Conservation (phyloP, 2,888 invertebrate species). For the Cyrtodaria siliqua region DNA sequence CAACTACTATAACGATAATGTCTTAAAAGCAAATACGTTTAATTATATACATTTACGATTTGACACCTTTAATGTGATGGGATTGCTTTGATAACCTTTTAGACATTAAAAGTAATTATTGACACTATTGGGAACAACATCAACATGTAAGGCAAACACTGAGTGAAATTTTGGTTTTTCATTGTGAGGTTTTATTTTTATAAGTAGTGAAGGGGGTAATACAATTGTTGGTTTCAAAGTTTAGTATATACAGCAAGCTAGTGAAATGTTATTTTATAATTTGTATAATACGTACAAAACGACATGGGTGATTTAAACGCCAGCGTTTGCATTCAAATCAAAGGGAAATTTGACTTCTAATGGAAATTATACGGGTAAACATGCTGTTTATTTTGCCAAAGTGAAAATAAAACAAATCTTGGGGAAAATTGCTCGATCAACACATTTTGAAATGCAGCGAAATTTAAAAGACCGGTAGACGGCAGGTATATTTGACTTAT, state of each 20-base stretch:
- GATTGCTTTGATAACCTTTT: slow-evolving; percentile 15
- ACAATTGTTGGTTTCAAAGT: slow-evolving; percentile 8
- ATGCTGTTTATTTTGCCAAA: too few species aligned
- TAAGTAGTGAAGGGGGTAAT: slow-evolving; percentile 1
- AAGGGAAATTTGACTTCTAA: too few species aligned
- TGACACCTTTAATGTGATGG: slow-evolving; percentile 1
- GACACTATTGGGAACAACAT: slow-evolving; percentile 37
- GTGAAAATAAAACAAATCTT: too few species aligned
- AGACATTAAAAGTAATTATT: slow-evolving; percentile 33
- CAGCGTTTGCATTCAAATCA: too few species aligned
- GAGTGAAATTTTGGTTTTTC: slow-evolving; percentile 22
- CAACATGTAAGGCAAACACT: slow-evolving; percentile 37
- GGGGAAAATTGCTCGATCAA: too few species aligned
- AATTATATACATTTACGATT: slow-evolving; percentile 25
- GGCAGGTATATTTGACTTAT: too few species aligned
- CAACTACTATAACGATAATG: not conserved
- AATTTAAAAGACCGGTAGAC: too few species aligned
- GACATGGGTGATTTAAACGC: too few species aligned
- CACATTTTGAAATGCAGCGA: too few species aligned
- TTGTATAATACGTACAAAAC: too few species aligned
- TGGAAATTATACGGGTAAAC: too few species aligned
- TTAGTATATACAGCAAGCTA: not conserved
- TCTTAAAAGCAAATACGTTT: slow-evolving; percentile 23
- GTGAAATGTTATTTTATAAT: too few species aligned
- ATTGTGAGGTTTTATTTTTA: slow-evolving; percentile 29